These are phyloP conservation scores for Dione juno DNA, from an alignment of 2,888 invertebrate species.

Conservation along the genomic window DNA sequence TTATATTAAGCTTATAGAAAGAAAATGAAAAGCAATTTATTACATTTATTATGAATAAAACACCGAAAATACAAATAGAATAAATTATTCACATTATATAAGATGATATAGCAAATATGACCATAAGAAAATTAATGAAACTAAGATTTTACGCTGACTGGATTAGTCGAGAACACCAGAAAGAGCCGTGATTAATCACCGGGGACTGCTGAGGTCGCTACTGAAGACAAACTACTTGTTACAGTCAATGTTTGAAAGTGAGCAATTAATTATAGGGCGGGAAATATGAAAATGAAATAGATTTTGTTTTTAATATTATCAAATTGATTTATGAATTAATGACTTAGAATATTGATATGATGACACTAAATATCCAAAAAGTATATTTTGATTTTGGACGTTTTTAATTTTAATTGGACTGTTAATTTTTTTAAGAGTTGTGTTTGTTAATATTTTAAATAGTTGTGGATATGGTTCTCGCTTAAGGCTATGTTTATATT, in stretches of 20 bases:
- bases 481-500: not conserved
- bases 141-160: constrained; percentile 29
- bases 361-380: too few relatives aligned
- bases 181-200: constrained; percentile 41
- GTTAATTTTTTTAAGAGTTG: not conserved
- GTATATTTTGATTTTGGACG: too few relatives aligned
- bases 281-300: not conserved
- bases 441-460: not conserved
- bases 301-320: not conserved
- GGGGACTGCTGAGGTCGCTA: constrained; percentile 37
- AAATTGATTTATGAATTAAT: not conserved
- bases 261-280: not conserved
- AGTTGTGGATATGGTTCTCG: not conserved
- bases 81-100: not conserved
- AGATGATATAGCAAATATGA: constrained; percentile 9
- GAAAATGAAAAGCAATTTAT: not conserved
- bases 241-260: constrained; percentile 6
- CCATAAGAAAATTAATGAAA: constrained; percentile 31
- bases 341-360: too few relatives aligned
- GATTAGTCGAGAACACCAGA: constrained; percentile 42
- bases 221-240: constrained; percentile 37
- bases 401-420: too few relatives aligned
- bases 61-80: not conserved
- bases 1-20: too few relatives aligned
- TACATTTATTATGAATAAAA: not conserved